Conservation (phyloP, 2,797 vertebrate species). For the Epinephelus malabaricus region DNA sequence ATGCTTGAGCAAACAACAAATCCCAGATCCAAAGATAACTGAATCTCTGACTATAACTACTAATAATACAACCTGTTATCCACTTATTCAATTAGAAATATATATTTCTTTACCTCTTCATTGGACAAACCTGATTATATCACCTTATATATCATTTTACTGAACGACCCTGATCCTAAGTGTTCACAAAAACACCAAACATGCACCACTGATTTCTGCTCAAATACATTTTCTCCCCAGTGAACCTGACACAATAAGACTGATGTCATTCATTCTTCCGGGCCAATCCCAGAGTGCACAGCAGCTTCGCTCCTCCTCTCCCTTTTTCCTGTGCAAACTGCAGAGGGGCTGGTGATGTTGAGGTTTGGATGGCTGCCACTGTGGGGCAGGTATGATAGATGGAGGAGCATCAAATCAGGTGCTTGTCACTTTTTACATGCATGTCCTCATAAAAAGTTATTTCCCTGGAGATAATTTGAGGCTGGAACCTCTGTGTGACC, state of each 20-base stretch:
- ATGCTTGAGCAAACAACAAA: not conserved
- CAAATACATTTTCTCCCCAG: slow-evolving; percentile 38
- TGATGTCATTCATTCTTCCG: slow-evolving; percentile 60
- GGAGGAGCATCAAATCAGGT: slow-evolving; percentile 37
- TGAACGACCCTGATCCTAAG: slow-evolving; percentile 24
- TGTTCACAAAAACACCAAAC: slow-evolving; percentile 25
- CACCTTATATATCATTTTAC: not conserved
- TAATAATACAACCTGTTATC: not conserved
- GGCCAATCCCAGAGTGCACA: slow-evolving; percentile 63
- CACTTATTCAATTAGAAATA: not conserved
- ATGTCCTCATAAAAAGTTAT: slow-evolving; percentile 37
- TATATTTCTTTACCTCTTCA: not conserved
- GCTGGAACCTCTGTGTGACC: not conserved
- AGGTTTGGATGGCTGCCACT: slow-evolving; percentile 35
- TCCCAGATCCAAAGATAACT: not conserved
- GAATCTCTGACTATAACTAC: not conserved
- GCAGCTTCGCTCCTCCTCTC: slow-evolving; percentile 47
- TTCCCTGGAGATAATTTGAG: slow-evolving; percentile 2
- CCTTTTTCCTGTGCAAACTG: slow-evolving; percentile 7
- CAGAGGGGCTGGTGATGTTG: not conserved
- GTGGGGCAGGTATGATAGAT: slow-evolving; percentile 44
- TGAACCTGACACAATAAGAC: slow-evolving; percentile 63
- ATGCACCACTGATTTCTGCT: slow-evolving; percentile 6
- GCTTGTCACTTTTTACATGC: slow-evolving; percentile 42
- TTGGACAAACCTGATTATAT: not conserved